Conservation (phyloP, 64 coral and sea anemone species). For the Stichodactyla mertensii region DNA sequence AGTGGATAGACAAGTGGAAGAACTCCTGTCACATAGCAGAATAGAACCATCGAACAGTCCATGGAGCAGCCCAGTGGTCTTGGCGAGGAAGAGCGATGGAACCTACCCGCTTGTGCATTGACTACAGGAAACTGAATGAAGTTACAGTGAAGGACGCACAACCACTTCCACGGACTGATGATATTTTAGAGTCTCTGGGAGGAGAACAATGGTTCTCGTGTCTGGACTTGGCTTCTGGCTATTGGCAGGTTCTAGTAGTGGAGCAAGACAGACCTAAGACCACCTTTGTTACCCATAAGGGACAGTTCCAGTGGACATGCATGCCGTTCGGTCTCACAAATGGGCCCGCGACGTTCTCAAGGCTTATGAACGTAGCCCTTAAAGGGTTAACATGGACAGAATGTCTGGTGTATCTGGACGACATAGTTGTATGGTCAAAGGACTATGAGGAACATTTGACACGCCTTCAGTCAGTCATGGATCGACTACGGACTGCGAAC, state of each 20-base stretch:
- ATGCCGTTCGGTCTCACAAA: conserved; percentile 44
- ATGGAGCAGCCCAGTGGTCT: conserved; percentile 52
- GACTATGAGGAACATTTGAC: conserved; percentile 18
- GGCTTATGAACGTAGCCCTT: conserved; percentile 41
- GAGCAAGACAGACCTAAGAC: conserved; percentile 30
- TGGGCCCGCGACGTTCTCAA: conserved; percentile 26
- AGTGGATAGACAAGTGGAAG: conserved; percentile 24
- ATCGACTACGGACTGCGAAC: too few species aligned
- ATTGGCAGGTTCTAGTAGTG: conserved; percentile 38
- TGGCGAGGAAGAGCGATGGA: conserved; percentile 27
- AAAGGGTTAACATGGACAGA: conserved; percentile 25
- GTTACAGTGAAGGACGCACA: conserved; percentile 45
- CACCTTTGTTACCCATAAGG: conserved; percentile 31
- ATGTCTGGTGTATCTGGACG: conserved; percentile 29
- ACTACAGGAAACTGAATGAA: conserved; percentile 30
- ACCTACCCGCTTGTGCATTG: conserved; percentile 23
- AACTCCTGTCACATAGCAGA: conserved; percentile 27
- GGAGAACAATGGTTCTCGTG: conserved; percentile 22
- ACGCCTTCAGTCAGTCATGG: conserved; percentile 5
- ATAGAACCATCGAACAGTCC: conserved; percentile 34
- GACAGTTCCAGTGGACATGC: conserved; percentile 45
- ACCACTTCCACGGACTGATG: conserved; percentile 36
- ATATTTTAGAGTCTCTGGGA: conserved; percentile 26
- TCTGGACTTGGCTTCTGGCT: conserved; percentile 26
- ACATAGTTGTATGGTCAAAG: conserved; percentile 36